A percentile compares a stretch with the other conserved stretches of the same genome.
Evolutionary conservation across 1,140 invertebrate genomes (phyloP).

Genomic region (Euwallacea similis): DNA sequence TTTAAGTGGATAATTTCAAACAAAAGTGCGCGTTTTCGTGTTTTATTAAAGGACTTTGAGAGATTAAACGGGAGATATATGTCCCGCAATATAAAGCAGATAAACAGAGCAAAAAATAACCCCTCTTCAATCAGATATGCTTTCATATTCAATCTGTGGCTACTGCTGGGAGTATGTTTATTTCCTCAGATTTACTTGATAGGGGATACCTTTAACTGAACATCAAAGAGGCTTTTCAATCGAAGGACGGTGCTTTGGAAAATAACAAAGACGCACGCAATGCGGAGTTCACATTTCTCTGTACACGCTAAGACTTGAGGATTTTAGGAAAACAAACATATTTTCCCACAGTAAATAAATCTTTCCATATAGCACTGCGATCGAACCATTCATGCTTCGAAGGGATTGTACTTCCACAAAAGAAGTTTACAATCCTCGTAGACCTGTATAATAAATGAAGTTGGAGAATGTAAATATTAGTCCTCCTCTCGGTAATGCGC

Average conservation of each 20-base stretch:
- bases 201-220: constrained; percentile 25
- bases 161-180: constrained; percentile 25
- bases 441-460: constrained; percentile 9
- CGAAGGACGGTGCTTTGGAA: constrained; percentile 11
- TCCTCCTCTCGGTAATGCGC: background rate
- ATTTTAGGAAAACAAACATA: constrained; percentile 39
- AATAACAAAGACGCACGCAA: constrained; percentile 30
- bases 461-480: constrained; percentile 30
- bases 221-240: constrained; percentile 36
- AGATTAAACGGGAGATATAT: constrained; percentile 32
- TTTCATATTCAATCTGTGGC: constrained; percentile 30
- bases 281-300: constrained; percentile 26
- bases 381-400: constrained; percentile 28
- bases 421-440: constrained; percentile 5
- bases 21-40: constrained; percentile 8
- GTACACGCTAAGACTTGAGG: constrained; percentile 11
- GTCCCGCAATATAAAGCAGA: constrained; percentile 8
- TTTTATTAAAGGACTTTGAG: constrained; percentile 32
- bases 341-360: constrained; percentile 39
- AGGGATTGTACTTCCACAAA: constrained; percentile 22
- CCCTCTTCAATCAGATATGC: constrained; percentile 34
- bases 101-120: constrained; percentile 20
- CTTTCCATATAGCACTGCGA: constrained; percentile 19
- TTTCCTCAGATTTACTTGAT: constrained; percentile 23
- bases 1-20: constrained; percentile 7